These are phyloP conservation scores for Cepaea nemoralis DNA, from an alignment of 1,140 invertebrate species.

Conservation along the genomic window DNA sequence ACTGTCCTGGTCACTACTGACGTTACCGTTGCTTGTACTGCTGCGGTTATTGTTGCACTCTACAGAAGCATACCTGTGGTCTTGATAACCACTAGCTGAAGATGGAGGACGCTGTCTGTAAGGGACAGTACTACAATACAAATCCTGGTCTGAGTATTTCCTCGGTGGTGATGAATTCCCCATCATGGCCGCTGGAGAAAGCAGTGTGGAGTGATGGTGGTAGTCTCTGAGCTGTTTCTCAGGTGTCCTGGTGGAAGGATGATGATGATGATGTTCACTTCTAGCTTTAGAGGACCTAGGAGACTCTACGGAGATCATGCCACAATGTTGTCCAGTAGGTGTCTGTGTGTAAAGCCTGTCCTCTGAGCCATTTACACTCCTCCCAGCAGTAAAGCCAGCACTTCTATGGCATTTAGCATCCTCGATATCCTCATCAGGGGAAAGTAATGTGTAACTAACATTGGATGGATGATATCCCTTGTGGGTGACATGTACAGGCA, in stretches of 20 bases:
- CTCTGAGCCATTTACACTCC: neutral
- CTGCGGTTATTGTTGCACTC: constrained; percentile 37
- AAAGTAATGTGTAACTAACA: constrained; percentile 13
- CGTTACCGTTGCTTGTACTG: neutral
- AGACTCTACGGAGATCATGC: constrained; percentile 30
- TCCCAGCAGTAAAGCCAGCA: neutral
- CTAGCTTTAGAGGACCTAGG: no score
- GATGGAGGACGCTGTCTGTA: constrained; percentile 39
- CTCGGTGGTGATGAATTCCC: constrained; percentile 1
- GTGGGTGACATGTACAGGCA: constrained; percentile 18
- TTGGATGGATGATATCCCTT: constrained; percentile 33
- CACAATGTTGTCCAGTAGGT: constrained; percentile 19
- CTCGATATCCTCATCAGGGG: constrained; percentile 18
- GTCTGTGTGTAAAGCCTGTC: neutral
- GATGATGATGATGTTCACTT: constrained; percentile 2
- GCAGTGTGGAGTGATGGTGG: constrained; percentile 1
- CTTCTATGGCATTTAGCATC: neutral
- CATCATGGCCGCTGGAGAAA: neutral
- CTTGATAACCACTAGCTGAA: constrained; percentile 23
- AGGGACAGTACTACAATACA: constrained; percentile 43
- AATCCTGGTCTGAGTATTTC: constrained; percentile 47
- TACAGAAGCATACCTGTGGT: constrained; percentile 43
- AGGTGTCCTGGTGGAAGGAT: neutral
- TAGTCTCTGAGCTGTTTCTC: constrained; percentile 9
- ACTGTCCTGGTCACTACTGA: neutral